Base-by-base conservation (phyloP, 37 sponge, comb jelly and placozoan species). In the Ianthella basta region DNA sequence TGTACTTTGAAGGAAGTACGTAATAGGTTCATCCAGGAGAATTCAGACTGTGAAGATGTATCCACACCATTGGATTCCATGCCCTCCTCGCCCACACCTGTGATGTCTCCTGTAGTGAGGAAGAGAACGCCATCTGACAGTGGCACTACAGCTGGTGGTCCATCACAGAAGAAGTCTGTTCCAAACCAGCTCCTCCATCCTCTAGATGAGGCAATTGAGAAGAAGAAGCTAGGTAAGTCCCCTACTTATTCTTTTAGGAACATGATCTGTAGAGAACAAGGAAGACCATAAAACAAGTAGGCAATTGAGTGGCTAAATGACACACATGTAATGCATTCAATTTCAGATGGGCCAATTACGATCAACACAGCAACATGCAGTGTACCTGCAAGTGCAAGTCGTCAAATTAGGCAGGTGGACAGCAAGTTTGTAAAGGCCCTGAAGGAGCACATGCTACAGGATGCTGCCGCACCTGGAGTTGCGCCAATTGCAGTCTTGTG, bases 361-460 rank as follows among this genome's bases (percentile, higher is more conserved):
- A 64, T 64, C 23, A 10, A 64, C 8, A 30, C 27, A 16, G 23
- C 20, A 10, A 64, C 66, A 24, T 64, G 66, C 66, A 64, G 6
- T 20, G 66, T 30, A 10, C 86, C 86, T 36, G 33, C 65, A 25
- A 25, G 13, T 2, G 56, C 60, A 20, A 41, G 83, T 13, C 59
- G 82, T 6, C 82, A 81, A 23, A 65, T 88, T 0, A 70, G 84
- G 19, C 30, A 82, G 13, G 60, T 56, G 4, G 88, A 88, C 60
- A 15, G 19, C 0, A 59, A 25, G 8, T 88, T 83, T 27, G 57
- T 83, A 4, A 34, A 41, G 25, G 21, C 55, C 13, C 55, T 79
- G 50, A 79, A 53, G n/a, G n/a, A 38, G 14, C 19, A 79, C 21
- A 79, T 79, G 80, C 14, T 79, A 3, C 16, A 25, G 10, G 80